phyloP scores from a whole-genome alignment of 2,113 vertebrate species.

The Phylloscopus trochiloides region DNA sequence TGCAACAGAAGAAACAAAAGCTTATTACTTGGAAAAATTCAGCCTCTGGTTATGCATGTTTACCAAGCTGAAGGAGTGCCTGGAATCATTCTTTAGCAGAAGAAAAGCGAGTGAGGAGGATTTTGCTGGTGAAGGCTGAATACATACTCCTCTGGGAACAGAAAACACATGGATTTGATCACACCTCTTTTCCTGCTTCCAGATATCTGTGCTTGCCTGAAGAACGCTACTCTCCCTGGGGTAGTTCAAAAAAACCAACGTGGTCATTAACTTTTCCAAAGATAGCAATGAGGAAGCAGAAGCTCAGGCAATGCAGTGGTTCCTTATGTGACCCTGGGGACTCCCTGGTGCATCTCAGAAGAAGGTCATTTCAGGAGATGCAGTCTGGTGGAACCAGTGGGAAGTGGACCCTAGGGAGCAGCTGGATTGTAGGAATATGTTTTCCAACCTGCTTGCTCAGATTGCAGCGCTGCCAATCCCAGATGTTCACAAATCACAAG shows the following conservation, averaged over 20 bases:
- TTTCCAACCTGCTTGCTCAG: constrained; percentile 13
- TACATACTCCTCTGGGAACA: not conserved
- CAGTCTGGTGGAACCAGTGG: not conserved
- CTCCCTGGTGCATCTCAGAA: not conserved
- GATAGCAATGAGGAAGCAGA: not conserved
- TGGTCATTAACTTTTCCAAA: constrained; percentile 17
- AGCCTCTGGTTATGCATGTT: not conserved
- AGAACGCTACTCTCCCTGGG: not conserved
- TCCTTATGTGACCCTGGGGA: not conserved
- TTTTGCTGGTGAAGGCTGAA: not conserved
- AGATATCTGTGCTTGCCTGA: not conserved
- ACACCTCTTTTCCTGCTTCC: constrained; percentile 27
- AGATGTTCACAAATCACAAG: constrained; percentile 22
- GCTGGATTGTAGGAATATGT: not conserved
- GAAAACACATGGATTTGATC: constrained; percentile 28
- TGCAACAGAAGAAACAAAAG: constrained; percentile 5
- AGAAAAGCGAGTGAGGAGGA: not conserved
- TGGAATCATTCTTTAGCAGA: not conserved
- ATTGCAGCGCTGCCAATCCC: not conserved
- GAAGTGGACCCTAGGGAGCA: not conserved
- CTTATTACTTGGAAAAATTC: constrained; percentile 19
- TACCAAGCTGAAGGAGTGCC: constrained; percentile 22
- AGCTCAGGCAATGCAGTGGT: not conserved
- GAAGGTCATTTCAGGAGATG: not conserved
- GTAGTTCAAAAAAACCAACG: not conserved